Conservation (phyloP, 2,113 vertebrate genomes). For the Proteles cristata region DNA sequence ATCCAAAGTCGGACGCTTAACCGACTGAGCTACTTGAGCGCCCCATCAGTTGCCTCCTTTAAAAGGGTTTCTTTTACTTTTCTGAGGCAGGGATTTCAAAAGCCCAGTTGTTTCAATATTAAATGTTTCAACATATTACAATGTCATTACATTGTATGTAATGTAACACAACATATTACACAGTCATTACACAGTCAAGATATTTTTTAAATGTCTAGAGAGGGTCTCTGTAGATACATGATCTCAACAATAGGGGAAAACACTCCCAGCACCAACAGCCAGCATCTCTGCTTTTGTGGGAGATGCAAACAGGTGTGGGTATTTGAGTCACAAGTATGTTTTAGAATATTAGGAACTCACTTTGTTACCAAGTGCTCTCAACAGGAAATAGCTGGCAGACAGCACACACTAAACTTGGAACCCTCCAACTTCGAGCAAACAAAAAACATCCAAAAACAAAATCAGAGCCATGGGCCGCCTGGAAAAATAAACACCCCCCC, state of each 20-base stretch:
- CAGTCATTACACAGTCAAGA: neutral
- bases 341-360: neutral
- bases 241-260: neutral
- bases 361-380: neutral
- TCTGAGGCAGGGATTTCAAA: slow-evolving; percentile 24
- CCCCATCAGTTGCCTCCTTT: neutral
- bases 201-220: neutral
- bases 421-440: neutral
- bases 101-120: neutral
- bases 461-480: slow-evolving; percentile 17
- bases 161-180: neutral
- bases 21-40: no score
- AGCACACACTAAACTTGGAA: neutral
- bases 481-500: slow-evolving; percentile 31
- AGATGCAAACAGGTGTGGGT: neutral
- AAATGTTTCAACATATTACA: neutral
- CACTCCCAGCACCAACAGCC: neutral
- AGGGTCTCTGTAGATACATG: neutral
- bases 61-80: neutral
- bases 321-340: neutral
- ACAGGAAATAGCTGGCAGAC: slow-evolving; percentile 45
- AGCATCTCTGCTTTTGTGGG: neutral
- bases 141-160: neutral
- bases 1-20: no score
- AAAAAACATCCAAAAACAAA: slow-evolving; percentile 52